Conservation (phyloP, 2,888 invertebrate species). For the Ceratothoa steindachneri region DNA sequence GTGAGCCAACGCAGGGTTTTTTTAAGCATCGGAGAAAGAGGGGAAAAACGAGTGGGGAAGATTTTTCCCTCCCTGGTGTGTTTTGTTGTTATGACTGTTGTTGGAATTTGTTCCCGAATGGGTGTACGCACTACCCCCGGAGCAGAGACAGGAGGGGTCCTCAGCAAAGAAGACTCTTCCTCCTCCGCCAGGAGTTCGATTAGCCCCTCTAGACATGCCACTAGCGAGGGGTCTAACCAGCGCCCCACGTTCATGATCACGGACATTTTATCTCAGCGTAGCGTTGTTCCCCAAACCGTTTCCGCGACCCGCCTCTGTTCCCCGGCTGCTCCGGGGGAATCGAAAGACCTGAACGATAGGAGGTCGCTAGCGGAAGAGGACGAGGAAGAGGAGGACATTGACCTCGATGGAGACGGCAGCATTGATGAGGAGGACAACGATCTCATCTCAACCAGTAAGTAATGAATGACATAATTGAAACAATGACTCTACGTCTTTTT, state of each 20-base stretch:
- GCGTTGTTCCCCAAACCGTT: not conserved
- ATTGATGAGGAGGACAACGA: conserved; percentile 2
- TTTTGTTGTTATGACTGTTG: conserved; percentile 9
- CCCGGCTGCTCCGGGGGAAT: not conserved
- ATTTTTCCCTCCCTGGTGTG: not conserved
- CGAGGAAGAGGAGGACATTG: not conserved
- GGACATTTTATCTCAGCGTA: conserved; percentile 36
- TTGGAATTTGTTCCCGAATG: not conserved
- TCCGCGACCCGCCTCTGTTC: not conserved
- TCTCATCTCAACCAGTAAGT: not conserved
- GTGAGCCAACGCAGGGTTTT: too few species aligned
- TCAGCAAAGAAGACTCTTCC: not conserved
- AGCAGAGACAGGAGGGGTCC: not conserved
- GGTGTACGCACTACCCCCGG: conserved; percentile 6
- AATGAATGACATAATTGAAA: not conserved
- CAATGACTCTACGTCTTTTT: too few species aligned
- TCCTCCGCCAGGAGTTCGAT: not conserved
- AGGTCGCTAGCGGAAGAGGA: not conserved
- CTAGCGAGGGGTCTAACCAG: conserved; percentile 8
- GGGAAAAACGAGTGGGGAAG: too few species aligned
- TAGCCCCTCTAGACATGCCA: not conserved
- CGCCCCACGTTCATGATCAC: conserved; percentile 42
- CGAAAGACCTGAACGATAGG: not conserved
- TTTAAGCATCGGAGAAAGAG: too few species aligned
- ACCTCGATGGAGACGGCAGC: not conserved